Conservation (phyloP, 1,140 invertebrate species). For the Drosophila setifemur region DNA sequence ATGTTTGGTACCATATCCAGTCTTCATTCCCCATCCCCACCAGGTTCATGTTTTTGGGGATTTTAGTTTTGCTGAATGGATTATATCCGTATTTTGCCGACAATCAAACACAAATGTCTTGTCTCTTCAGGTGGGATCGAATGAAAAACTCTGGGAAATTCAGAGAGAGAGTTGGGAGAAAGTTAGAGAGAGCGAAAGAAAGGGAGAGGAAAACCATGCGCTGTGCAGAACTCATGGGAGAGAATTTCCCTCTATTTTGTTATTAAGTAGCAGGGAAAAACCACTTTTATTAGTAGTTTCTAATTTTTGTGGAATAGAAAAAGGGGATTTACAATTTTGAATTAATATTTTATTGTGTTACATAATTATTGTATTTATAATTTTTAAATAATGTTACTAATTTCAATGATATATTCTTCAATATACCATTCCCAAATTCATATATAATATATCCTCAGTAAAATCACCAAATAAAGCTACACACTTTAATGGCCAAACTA, state of each 20-base stretch:
- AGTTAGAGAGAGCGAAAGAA: not conserved
- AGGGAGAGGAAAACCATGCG: conserved; percentile 20
- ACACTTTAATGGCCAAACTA: no score
- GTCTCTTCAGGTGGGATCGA: conserved; percentile 25
- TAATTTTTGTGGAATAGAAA: no score
- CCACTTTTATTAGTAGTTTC: not conserved
- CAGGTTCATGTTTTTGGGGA: conserved; percentile 31
- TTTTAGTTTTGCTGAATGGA: conserved; percentile 44
- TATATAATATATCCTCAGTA: no score
- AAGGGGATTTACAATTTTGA: no score
- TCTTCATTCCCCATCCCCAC: not conserved
- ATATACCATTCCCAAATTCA: no score
- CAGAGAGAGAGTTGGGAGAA: not conserved
- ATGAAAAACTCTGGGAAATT: conserved; percentile 7
- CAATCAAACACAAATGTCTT: conserved; percentile 31
- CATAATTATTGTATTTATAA: no score
- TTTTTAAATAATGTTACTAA: no score
- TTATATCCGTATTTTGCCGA: conserved; percentile 35
- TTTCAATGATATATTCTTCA: no score
- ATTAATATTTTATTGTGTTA: no score
- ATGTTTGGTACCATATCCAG: not conserved
- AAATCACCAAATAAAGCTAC: no score
- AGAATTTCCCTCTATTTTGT: conserved; percentile 24
- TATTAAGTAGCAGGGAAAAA: not conserved
- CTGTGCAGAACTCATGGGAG: conserved; percentile 2